Conservation (phyloP, 2,113 vertebrate species). For the Lontra canadensis region DNA sequence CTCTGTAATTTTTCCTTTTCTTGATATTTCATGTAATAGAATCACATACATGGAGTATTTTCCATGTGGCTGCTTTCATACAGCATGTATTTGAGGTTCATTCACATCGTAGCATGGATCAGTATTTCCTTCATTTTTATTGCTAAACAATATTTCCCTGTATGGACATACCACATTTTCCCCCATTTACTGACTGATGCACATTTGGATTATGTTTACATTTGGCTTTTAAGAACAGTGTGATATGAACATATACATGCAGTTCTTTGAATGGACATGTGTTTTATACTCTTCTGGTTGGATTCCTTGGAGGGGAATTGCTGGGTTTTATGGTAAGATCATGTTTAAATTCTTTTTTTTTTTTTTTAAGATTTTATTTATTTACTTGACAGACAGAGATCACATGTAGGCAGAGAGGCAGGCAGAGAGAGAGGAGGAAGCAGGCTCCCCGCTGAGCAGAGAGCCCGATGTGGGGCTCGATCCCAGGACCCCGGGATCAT, state of each 20-base stretch:
- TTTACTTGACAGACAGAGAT: too few species aligned
- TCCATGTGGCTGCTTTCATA: background rate
- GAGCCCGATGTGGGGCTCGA: too few species aligned
- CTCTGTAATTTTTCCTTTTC: background rate
- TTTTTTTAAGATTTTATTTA: too few species aligned
- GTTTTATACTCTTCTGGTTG: background rate
- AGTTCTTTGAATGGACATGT: background rate
- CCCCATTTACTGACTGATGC: background rate
- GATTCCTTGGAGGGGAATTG: background rate
- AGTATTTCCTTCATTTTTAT: background rate
- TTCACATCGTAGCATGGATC: background rate
- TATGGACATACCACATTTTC: background rate
- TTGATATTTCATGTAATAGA: background rate
- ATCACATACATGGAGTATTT: background rate
- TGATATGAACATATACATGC: background rate
- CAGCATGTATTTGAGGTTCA: background rate
- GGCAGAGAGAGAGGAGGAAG: too few species aligned
- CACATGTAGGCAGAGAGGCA: too few species aligned
- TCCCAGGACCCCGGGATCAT: too few species aligned
- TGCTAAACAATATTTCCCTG: background rate
- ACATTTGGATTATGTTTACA: background rate
- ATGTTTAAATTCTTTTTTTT: background rate
- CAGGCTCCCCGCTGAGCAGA: too few species aligned
- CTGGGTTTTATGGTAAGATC: background rate
- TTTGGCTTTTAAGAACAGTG: background rate